These are phyloP conservation scores for Parambassis ranga DNA, from an alignment of 2,797 vertebrate species.

Conservation along the genomic window DNA sequence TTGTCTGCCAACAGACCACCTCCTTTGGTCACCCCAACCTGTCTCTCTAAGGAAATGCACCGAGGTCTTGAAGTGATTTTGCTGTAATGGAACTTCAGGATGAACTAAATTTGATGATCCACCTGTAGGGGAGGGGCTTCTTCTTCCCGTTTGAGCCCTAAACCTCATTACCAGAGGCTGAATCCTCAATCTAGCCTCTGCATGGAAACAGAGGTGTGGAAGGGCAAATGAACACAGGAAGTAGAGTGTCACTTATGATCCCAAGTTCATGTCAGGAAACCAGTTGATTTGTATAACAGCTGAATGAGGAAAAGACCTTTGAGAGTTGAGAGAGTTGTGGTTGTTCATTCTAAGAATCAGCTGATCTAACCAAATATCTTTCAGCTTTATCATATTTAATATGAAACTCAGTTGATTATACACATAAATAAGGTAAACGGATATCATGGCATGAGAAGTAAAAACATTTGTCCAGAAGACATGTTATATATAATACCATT, in stretches of 20 bases:
- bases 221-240: conserved; percentile 45
- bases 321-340: neutral
- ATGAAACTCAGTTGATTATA: neutral
- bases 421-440: neutral
- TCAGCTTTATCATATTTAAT: neutral
- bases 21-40: neutral
- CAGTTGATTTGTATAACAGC: conserved; percentile 13
- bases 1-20: conserved; percentile 27
- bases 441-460: too few relatives aligned
- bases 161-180: conserved; percentile 58
- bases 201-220: conserved; percentile 2
- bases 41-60: conserved; percentile 49
- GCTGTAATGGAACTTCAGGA: conserved; percentile 66
- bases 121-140: conserved; percentile 6
- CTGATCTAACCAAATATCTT: neutral
- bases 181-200: conserved; percentile 21
- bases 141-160: conserved; percentile 4
- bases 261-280: neutral
- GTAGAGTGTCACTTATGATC: conserved; percentile 50
- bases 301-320: neutral
- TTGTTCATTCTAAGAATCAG: neutral
- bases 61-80: conserved; percentile 49
- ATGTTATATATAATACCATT: too few relatives aligned
- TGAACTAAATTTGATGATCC: conserved; percentile 68
- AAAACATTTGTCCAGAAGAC: too few relatives aligned